Conservation (phyloP, 2,888 invertebrate genomes). For the Heteromurus nitidus region DNA sequence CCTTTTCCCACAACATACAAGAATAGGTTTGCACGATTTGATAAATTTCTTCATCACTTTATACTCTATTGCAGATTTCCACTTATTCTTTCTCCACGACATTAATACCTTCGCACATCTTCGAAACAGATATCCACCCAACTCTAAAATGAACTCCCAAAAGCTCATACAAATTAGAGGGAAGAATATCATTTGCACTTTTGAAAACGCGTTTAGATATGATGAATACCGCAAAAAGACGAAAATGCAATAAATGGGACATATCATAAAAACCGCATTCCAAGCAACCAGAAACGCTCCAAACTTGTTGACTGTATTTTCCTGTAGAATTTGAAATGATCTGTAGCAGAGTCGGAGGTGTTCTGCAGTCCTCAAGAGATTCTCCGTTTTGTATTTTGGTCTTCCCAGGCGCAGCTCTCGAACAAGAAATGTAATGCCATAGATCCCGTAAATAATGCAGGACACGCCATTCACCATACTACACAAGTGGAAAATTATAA, state of each 20-base stretch:
- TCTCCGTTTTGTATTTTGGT: not conserved
- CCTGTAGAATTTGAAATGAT: constrained; percentile 26
- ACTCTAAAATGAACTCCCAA: not conserved
- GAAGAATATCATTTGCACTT: too few relatives aligned
- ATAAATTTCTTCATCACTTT: not conserved
- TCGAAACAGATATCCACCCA: not conserved
- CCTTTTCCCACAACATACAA: not conserved
- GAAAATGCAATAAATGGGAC: too few relatives aligned
- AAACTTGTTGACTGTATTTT: too few relatives aligned
- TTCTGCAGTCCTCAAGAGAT: not conserved
- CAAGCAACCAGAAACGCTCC: too few relatives aligned
- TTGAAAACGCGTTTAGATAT: too few relatives aligned
- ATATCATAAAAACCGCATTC: too few relatives aligned
- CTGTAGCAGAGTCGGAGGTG: constrained; percentile 12
- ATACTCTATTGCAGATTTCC: not conserved
- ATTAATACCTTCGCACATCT: not conserved
- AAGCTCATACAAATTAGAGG: not conserved
- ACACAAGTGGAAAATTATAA: not conserved
- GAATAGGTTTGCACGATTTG: not conserved
- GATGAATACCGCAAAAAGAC: too few relatives aligned
- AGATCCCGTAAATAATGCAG: not conserved
- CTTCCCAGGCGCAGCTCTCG: constrained; percentile 12
- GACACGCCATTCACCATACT: not conserved
- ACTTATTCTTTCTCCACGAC: not conserved
- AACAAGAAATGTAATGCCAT: constrained; percentile 7